Percentiles rank a stretch among this genome's conserved stretches.
phyloP scores from a whole-genome alignment of 1,140 invertebrate genomes.

The Ceratosolen solmsi region DNA sequence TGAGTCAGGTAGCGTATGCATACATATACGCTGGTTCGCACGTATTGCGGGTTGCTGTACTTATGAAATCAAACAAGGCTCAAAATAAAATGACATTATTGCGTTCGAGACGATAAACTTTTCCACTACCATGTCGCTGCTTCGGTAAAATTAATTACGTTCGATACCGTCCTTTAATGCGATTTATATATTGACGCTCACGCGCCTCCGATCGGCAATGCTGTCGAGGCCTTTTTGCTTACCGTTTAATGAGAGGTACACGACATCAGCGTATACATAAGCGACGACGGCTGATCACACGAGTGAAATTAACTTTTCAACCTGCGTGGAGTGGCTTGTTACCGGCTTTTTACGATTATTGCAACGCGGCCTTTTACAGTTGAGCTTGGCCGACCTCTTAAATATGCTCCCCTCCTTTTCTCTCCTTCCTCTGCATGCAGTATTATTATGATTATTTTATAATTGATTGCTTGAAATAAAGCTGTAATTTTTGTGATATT shows the following conservation, averaged over 20 bases:
- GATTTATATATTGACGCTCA: conserved; percentile 7
- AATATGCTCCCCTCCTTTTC: neutral
- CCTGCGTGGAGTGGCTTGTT: conserved; percentile 14
- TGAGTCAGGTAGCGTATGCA: neutral
- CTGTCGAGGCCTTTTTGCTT: conserved; percentile 1
- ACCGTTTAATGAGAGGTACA: conserved; percentile 4
- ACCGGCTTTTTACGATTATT: conserved; percentile 34
- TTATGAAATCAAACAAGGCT: conserved; percentile 9
- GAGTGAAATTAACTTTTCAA: conserved; percentile 31
- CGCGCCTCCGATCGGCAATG: neutral
- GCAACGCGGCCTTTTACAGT: conserved; percentile 23
- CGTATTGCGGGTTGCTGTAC: neutral
- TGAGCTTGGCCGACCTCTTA: neutral
- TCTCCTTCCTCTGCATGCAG: neutral
- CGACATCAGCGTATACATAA: neutral
- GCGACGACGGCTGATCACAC: conserved; percentile 8
- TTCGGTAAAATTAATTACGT: conserved; percentile 21
- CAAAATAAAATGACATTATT: conserved; percentile 35
- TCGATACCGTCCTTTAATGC: conserved; percentile 21
- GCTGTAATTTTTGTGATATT: conserved; percentile 3
- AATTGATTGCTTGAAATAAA: conserved; percentile 17
- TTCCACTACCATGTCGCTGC: conserved; percentile 10
- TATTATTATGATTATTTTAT: conserved; percentile 24
- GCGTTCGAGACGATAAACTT: conserved; percentile 17
- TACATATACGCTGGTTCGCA: too few species aligned